These are phyloP conservation scores for Punctoribates punctum DNA, from an alignment of 2,888 invertebrate species.

Conservation along the genomic window DNA sequence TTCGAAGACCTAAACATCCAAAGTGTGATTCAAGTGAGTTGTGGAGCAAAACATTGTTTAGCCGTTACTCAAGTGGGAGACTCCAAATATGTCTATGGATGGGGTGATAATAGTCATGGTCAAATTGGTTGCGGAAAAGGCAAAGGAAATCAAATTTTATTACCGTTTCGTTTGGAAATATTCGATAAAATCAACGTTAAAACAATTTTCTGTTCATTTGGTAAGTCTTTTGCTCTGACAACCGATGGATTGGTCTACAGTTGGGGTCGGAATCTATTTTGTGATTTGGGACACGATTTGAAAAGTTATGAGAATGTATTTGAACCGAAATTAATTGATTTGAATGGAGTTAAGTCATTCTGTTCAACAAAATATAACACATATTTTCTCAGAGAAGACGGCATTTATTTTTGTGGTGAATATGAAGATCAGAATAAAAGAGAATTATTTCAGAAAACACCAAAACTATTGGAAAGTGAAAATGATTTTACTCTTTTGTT, in stretches of 20 bases:
- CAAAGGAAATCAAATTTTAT: background rate
- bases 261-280: background rate
- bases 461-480: background rate
- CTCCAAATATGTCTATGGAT: slow-evolving; percentile 1
- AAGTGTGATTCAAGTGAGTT: background rate
- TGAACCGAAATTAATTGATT: background rate
- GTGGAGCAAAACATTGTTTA: background rate
- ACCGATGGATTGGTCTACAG: background rate
- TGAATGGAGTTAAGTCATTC: background rate
- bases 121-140: background rate
- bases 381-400: background rate
- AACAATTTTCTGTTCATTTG: background rate
- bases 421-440: too few species aligned
- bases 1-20: too few species aligned
- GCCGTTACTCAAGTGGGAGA: background rate
- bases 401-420: background rate
- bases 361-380: background rate
- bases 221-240: background rate
- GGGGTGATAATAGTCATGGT: background rate
- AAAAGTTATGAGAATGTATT: background rate
- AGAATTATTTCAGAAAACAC: background rate
- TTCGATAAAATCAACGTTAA: background rate
- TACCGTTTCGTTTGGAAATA: too few species aligned
- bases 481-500: background rate
- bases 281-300: background rate